Evolutionary conservation across 2,113 vertebrate species (phyloP), one percentile per base, ranked within the genome.

Genomic region (Rhabdornis inornatus): DNA sequence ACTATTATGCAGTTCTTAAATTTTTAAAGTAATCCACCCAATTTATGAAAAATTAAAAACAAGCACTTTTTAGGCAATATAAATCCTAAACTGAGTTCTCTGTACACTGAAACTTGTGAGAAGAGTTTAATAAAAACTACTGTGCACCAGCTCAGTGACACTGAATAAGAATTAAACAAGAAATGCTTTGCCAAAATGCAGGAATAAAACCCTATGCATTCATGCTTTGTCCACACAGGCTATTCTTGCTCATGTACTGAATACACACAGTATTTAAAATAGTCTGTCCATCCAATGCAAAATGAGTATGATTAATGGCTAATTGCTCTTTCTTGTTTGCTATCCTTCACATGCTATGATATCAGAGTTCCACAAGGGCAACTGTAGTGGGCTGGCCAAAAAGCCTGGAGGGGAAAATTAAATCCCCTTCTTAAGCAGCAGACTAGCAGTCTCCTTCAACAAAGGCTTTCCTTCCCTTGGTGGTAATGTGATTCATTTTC

Each of bases 401-500:
- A 95, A 93, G 92, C 93, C 95, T 96, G 95, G 84, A 91, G 95
- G 94, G 94, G 91, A 94, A 95, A 97, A 96, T 97, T 97, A 97
- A 97, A 97, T 94, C 95, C 92, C 91, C 95, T 97, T 97, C 96
- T 97, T 96, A 93, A 97, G 94, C 81, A 96, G 94, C 95, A 97
- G 97, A 97, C 97, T 96, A 92, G 91, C 93, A 94, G 97, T 89
- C 97, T 97, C 95, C 97, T 96, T 94, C 91, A 96, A 97, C 96
- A 98, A 97, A 97, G 92, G 87, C 94, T 92, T 90, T 94, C 91
- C 95, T 96, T 96, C 95, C 96, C 95, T 95, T 96, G 88, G 87
- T 96, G 95, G 97, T 96, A 97, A 98, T 96, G 96, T 92, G 94
- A 97, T 96, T 97, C 96, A 97, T 98, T 98, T 97, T 94, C 95